These are phyloP conservation scores for Delia radicum DNA, from an alignment of 1,140 invertebrate species.

Conservation along the genomic window DNA sequence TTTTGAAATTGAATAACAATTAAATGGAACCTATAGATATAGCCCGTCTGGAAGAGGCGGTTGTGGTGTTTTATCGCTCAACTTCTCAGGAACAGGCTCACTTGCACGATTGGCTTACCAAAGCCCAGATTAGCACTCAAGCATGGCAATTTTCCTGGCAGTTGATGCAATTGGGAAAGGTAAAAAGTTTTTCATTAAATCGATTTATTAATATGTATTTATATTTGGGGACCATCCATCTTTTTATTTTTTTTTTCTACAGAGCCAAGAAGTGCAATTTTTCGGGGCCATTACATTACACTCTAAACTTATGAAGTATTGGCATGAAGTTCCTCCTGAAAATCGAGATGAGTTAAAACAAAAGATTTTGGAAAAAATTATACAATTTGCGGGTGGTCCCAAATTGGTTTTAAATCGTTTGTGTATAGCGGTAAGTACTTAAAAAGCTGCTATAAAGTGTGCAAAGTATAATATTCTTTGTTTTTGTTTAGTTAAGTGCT, in stretches of 20 bases:
- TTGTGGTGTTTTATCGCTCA: slow-evolving; percentile 48
- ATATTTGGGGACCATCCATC: too few relatives aligned
- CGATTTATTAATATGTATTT: neutral
- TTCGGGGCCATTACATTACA: slow-evolving; percentile 89
- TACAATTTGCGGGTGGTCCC: slow-evolving; percentile 73
- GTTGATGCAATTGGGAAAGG: slow-evolving; percentile 75
- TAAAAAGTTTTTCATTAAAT: slow-evolving; percentile 41
- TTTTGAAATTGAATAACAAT: neutral
- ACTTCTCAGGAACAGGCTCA: slow-evolving; percentile 64
- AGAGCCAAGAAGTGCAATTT: slow-evolving; percentile 86
- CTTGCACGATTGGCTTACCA: slow-evolving; percentile 79
- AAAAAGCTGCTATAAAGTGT: neutral
- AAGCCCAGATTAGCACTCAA: slow-evolving; percentile 76
- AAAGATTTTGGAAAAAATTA: slow-evolving; percentile 73
- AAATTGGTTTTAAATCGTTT: slow-evolving; percentile 82
- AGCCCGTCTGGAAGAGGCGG: slow-evolving; percentile 46
- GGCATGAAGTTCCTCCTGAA: slow-evolving; percentile 78
- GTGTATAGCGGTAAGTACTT: slow-evolving; percentile 77
- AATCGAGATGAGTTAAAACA: slow-evolving; percentile 74
- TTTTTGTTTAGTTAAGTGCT: slow-evolving; percentile 61
- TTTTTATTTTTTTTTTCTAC: too few relatives aligned
- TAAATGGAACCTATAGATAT: slow-evolving; percentile 47
- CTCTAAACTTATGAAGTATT: slow-evolving; percentile 81
- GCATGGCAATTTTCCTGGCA: slow-evolving; percentile 91
- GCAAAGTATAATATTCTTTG: too few relatives aligned